Percentiles rank a stretch among this genome's conserved stretches.
phyloP scores from a whole-genome alignment of 2,797 vertebrate genomes.

The Sarcoramphus papa region DNA sequence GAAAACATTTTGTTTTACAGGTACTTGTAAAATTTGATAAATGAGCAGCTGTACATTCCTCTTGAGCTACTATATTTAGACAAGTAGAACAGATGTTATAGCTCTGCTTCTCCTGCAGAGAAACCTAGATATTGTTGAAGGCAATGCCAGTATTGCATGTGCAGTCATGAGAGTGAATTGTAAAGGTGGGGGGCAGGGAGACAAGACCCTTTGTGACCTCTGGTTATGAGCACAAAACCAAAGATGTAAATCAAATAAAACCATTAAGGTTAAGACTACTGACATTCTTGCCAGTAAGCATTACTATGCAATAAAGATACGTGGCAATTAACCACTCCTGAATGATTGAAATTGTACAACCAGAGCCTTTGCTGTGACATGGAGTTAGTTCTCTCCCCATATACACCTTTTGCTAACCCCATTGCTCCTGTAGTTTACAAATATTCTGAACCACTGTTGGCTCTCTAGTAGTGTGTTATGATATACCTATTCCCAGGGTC shows the following conservation, averaged over 20 bases:
- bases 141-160: background rate
- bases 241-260: background rate
- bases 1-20: slow-evolving; percentile 33
- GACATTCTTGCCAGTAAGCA: background rate
- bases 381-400: background rate
- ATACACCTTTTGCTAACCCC: background rate
- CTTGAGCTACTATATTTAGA: background rate
- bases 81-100: background rate
- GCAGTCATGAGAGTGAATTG: background rate
- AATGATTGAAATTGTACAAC: background rate
- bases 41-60: background rate
- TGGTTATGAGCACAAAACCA: background rate
- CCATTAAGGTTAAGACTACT: background rate
- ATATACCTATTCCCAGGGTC: background rate
- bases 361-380: background rate
- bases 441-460: background rate
- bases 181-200: rapidly evolving
- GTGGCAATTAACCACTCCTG: background rate
- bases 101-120: background rate
- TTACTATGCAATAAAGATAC: background rate
- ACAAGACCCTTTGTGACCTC: background rate
- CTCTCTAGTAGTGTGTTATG: background rate
- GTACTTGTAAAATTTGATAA: slow-evolving; percentile 37
- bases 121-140: background rate
- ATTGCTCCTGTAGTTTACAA: background rate